Evolutionary conservation across 2,797 vertebrate genomes (phyloP).

Genomic region (Platyrinchus mystaceus): DNA sequence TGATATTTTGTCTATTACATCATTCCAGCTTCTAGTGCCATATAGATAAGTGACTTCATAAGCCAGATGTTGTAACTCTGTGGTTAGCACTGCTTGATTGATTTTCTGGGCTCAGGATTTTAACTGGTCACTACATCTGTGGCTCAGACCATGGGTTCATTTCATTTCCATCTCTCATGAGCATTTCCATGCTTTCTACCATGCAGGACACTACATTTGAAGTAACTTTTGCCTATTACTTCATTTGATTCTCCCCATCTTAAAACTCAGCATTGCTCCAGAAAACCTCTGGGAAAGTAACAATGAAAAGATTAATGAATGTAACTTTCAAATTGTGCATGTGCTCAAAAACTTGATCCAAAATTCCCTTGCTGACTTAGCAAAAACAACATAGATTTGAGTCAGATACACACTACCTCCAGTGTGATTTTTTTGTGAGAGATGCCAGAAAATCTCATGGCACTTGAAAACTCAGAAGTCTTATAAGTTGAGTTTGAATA

Average conservation of each 20-base stretch:
- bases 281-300: neutral
- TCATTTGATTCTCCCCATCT: neutral
- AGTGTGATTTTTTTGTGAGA: neutral
- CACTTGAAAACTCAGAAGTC: neutral
- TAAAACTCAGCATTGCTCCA: neutral
- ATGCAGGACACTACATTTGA: neutral
- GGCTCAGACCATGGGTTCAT: neutral
- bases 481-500: neutral
- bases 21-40: neutral
- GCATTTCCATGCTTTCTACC: neutral
- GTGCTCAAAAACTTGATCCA: neutral
- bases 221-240: slow-evolving; percentile 31
- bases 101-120: slow-evolving; percentile 22
- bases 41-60: slow-evolving; percentile 29
- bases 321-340: neutral
- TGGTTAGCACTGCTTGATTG: slow-evolving; percentile 17
- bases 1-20: slow-evolving; percentile 19
- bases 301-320: slow-evolving; percentile 29
- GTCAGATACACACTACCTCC: neutral
- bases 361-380: neutral
- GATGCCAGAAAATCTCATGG: neutral
- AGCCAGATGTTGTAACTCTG: slow-evolving; percentile 32
- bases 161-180: neutral
- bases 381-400: neutral
- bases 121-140: slow-evolving; percentile 20